A percentile compares a stretch with the other conserved stretches of the same genome.
These are phyloP conservation scores for Gallinago stenura DNA, from an alignment of 2,797 vertebrate genomes.

Conservation along the genomic window DNA sequence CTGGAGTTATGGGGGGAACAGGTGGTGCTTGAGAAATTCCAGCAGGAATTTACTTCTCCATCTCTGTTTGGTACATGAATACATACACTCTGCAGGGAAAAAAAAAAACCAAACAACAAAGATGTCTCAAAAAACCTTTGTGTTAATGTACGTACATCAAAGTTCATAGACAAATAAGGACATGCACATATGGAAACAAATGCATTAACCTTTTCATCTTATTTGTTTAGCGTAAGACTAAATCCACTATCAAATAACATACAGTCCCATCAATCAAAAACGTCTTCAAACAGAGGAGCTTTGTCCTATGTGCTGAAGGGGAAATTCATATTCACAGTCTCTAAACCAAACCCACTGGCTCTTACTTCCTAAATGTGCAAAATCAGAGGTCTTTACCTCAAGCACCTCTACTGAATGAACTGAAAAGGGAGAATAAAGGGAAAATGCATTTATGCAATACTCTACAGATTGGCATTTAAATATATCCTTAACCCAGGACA, in stretches of 20 bases:
- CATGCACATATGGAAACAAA: not conserved
- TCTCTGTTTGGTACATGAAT: not conserved
- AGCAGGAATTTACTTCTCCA: not conserved
- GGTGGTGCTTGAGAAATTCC: not conserved
- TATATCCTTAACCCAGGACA: not conserved
- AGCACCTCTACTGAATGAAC: not conserved
- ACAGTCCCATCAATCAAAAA: not conserved
- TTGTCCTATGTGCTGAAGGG: not conserved
- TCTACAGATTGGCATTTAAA: not conserved
- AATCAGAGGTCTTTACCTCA: not conserved
- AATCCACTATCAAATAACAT: not conserved
- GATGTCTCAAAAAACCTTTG: not conserved
- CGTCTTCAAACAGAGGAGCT: not conserved
- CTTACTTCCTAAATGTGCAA: not conserved
- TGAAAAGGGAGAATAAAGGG: not conserved
- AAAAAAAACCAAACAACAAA: not conserved
- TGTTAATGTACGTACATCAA: not conserved
- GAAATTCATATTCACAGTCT: not conserved
- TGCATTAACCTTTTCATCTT: not conserved
- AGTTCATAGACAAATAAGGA: not conserved
- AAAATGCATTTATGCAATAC: not conserved
- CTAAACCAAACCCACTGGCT: not conserved
- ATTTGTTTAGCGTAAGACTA: not conserved
- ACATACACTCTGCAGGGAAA: not conserved
- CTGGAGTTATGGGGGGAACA: not conserved